Evolutionary conservation across 1,140 invertebrate species (phyloP).

Genomic region (Camponotus floridanus): DNA sequence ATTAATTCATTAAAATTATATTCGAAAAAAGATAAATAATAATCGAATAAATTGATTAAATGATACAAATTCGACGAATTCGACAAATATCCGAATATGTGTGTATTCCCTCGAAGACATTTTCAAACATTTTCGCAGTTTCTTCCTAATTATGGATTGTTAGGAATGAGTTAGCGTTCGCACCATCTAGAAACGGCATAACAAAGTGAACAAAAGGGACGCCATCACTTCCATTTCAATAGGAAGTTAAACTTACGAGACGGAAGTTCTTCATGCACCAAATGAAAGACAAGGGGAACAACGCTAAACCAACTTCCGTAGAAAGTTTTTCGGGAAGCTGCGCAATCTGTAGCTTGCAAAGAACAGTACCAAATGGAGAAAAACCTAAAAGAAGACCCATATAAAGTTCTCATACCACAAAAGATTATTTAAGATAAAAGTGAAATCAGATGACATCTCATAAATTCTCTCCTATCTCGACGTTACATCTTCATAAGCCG

Average conservation of each 20-base stretch:
- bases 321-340: conserved; percentile 59
- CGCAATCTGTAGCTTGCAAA: conserved; percentile 43
- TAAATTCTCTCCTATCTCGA: background rate
- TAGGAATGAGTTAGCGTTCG: background rate
- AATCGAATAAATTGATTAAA: too few relatives aligned
- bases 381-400: background rate
- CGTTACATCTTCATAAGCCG: background rate
- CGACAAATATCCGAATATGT: background rate
- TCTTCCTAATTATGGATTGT: conserved; percentile 29
- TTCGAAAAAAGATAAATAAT: too few relatives aligned
- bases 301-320: conserved; percentile 57
- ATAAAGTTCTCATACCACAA: background rate
- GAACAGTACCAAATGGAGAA: background rate
- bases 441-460: conserved; percentile 2
- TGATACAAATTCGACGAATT: too few relatives aligned
- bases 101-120: background rate
- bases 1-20: too few relatives aligned
- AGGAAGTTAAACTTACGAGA: conserved; percentile 47
- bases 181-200: conserved; percentile 3
- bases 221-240: conserved; percentile 25
- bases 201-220: conserved; percentile 19
- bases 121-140: conserved; percentile 1
- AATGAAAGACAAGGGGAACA: conserved; percentile 48
- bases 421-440: background rate
- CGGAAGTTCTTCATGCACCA: conserved; percentile 44